Base-by-base conservation (phyloP, 2,797 vertebrate genomes). In the Pteronotus mesoamericanus region DNA sequence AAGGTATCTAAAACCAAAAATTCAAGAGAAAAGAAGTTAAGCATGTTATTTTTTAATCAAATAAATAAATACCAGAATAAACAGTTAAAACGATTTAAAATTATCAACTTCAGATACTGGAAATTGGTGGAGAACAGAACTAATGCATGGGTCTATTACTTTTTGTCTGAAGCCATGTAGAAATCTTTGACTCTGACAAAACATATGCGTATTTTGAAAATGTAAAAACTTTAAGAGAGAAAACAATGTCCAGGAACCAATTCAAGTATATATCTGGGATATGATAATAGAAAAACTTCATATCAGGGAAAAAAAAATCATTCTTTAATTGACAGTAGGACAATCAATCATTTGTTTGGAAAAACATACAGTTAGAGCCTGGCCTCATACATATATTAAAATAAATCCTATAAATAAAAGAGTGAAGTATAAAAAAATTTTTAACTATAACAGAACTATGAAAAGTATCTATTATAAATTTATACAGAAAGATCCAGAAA, bases 221-320 rank as follows among this genome's bases (percentile, higher is more conserved):
- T 72, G 59, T 48, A 51, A 53, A 82, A 94, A 37, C 8, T 46
- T 82, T 57, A n/a, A 61, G 12, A 59, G 22, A n/a, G 19, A 57
- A 90, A 55, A 91, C 78, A 90, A 48, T 75, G 24, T 46, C 55
- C 42, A 74, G 46, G 57, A 95, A 82, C 26, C 42, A 91, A 83
- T 55, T 26, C 79, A 87, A 95, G 71, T 82, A 44, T 34, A 53
- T 32, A 21, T 84, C 93, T 66, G 91, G 53, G 64, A 82, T 46
- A 66, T 19, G 2, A 48, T 84, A 91, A 94, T 0, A 51, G 8
- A 55, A 96, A 90, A 96, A 64, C 39, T 79, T 89, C 34, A 71
- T 64, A 96, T 42, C 37, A 86, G 46, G 34, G n/a, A n/a, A n/a
- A 88, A 91, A 88, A 91, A 96, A 80, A 92, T 42, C 48, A 34